These are phyloP conservation scores for Pluvianellus socialis DNA, from an alignment of 2,113 vertebrate species.

Conservation along the genomic window DNA sequence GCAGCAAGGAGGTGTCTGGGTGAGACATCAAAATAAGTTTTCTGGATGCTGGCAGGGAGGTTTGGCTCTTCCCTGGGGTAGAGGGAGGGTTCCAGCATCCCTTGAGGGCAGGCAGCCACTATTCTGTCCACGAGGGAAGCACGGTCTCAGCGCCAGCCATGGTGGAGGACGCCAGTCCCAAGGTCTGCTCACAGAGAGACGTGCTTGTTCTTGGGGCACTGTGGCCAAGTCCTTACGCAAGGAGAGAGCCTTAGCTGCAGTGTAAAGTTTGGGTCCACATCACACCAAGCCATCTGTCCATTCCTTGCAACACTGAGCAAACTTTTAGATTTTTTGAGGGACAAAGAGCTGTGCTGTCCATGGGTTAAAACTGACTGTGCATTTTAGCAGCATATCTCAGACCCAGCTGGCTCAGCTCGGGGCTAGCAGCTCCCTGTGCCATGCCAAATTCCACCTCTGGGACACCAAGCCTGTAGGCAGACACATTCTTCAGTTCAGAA, in stretches of 20 bases:
- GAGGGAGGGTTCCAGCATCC: not conserved
- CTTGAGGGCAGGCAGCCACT: not conserved
- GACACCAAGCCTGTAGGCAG: not conserved
- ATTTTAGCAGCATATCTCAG: not conserved
- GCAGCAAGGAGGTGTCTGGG: not conserved
- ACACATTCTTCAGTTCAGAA: not conserved
- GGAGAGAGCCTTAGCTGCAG: not conserved
- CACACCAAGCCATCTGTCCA: not conserved
- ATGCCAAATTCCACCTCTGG: not conserved
- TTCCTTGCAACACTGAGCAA: not conserved
- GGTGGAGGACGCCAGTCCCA: not conserved
- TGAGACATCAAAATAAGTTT: not conserved
- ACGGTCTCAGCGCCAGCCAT: fast-evolving
- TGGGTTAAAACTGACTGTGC: not conserved
- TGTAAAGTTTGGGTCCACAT: not conserved
- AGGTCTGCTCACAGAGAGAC: not conserved
- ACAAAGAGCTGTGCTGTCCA: not conserved
- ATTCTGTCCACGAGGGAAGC: fast-evolving
- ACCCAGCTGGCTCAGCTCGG: not conserved
- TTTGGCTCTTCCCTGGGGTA: not conserved
- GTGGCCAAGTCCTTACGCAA: fast-evolving
- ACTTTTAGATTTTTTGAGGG: not conserved
- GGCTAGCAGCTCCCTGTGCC: not conserved
- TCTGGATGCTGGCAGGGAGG: not conserved
- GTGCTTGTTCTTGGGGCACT: not conserved